Conservation (phyloP, 2,888 invertebrate species). For the Mythimna albipuncta region DNA sequence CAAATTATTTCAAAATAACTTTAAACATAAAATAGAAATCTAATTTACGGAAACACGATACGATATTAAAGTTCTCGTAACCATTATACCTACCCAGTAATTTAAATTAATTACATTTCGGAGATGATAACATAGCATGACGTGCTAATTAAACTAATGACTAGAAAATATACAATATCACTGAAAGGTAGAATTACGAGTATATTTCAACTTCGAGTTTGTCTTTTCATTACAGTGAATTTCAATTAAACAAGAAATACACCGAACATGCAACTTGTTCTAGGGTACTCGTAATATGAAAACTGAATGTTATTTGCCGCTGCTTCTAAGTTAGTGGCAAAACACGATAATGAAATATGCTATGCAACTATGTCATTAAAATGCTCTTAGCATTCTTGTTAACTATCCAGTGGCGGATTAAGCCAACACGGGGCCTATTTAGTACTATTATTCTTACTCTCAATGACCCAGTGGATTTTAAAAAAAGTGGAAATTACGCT, state of each 20-base stretch:
- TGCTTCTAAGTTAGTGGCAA: conserved; percentile 30
- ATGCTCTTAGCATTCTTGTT: conserved; percentile 23
- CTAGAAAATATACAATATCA: conserved; percentile 30
- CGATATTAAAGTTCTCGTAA: conserved; percentile 25
- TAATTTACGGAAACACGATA: conserved; percentile 25
- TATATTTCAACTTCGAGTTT: conserved; percentile 23
- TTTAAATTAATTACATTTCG: conserved; percentile 39
- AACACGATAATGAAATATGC: conserved; percentile 30
- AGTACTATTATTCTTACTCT: no score
- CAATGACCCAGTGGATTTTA: no score
- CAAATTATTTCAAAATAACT: conserved; percentile 9
- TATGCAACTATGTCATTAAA: conserved; percentile 22
- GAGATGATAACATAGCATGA: conserved; percentile 27
- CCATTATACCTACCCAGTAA: conserved; percentile 23
- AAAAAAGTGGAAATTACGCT: no score
- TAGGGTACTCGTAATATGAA: conserved; percentile 19
- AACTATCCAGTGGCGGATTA: not conserved
- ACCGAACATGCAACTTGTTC: conserved; percentile 16
- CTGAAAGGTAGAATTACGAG: conserved; percentile 19
- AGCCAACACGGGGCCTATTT: no score
- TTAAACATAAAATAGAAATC: conserved; percentile 12
- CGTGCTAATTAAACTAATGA: conserved; percentile 30
- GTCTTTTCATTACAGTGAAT: conserved; percentile 36
- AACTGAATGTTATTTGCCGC: conserved; percentile 10
- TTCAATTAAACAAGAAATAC: conserved; percentile 26